Conservation (phyloP, 2,888 invertebrate species). For the Elmis aenea region DNA sequence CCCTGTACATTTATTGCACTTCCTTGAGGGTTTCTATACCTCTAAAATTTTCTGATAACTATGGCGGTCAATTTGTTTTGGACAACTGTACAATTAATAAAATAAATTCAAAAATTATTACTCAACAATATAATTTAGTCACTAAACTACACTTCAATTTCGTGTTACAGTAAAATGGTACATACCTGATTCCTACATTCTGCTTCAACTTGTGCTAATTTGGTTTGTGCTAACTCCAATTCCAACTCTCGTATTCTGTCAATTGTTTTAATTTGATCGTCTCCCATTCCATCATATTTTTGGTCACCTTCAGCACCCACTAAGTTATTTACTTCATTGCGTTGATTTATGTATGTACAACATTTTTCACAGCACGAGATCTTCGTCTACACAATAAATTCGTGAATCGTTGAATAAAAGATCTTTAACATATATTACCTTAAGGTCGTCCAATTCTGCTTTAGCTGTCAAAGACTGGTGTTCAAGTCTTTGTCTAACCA, state of each 20-base stretch:
- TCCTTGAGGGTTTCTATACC: no score
- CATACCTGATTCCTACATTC: conserved; percentile 88
- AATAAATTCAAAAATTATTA: no score
- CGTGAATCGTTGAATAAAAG: conserved; percentile 2
- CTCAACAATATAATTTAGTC: no score
- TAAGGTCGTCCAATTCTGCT: conserved; percentile 58
- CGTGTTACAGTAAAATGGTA: no score
- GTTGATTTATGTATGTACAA: conserved; percentile 26
- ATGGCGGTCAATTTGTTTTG: no score
- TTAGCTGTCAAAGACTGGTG: conserved; percentile 66
- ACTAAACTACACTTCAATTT: no score
- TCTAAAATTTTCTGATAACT: no score
- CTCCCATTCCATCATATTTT: conserved; percentile 19
- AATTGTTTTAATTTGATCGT: conserved; percentile 51
- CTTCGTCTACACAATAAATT: conserved; percentile 46
- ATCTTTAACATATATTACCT: conserved; percentile 48
- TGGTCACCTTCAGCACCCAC: conserved; percentile 8
- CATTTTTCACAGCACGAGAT: conserved; percentile 55
- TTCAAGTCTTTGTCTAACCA: conserved; percentile 84
- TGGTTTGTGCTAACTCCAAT: conserved; percentile 92
- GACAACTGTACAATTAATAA: no score
- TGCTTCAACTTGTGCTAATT: conserved; percentile 93
- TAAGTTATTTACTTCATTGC: conserved; percentile 14
- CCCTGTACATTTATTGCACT: no score
- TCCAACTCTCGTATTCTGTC: conserved; percentile 84